Conservation (phyloP, 1,140 invertebrate species). For the Nautilus pompilius region DNA sequence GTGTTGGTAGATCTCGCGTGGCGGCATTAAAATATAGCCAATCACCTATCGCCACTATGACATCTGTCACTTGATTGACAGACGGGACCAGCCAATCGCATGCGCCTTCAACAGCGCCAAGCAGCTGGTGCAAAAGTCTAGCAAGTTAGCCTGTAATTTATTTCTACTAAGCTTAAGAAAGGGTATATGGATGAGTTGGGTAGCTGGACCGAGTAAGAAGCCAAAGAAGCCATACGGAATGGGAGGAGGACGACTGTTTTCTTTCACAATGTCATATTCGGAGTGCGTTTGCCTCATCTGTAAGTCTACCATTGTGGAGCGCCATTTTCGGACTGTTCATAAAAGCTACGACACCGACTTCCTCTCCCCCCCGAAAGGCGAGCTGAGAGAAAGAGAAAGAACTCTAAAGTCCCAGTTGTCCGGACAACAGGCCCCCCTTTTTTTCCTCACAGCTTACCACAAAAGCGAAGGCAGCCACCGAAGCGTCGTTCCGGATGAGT, state of each 20-base stretch:
- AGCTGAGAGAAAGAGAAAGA: neutral
- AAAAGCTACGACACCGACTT: neutral
- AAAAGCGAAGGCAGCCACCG: neutral
- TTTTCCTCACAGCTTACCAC: neutral
- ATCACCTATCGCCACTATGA: no score
- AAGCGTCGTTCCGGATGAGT: neutral
- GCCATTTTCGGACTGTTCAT: neutral
- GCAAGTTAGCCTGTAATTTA: no score
- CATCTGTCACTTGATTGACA: no score
- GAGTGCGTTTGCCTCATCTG: constrained; percentile 2
- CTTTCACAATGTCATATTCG: neutral
- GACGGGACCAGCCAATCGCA: no score
- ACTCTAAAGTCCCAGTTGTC: neutral
- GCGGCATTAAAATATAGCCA: no score
- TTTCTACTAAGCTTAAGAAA: no score
- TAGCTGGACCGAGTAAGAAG: neutral
- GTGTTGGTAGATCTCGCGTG: no score
- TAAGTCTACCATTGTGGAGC: neutral
- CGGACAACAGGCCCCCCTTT: neutral
- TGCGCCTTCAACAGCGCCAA: no score
- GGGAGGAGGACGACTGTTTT: constrained; percentile 1
- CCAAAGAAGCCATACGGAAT: neutral
- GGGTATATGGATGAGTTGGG: no score
- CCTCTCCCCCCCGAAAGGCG: neutral
- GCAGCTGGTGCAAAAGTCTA: no score